Base-by-base conservation (phyloP, 2,888 invertebrate genomes). In the Acleris cristana region DNA sequence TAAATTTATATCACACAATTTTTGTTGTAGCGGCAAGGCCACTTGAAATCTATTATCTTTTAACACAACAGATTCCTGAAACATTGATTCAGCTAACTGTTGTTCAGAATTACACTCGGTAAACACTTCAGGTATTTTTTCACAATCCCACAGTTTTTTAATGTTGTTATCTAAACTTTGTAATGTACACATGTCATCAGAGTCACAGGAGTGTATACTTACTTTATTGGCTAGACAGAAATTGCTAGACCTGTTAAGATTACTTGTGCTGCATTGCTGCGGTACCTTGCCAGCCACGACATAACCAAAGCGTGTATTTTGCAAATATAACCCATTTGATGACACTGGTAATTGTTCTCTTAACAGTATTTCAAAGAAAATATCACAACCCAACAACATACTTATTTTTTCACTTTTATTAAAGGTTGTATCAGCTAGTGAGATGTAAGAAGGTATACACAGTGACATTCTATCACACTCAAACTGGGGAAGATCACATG, bases 21-120 rank as follows among this genome's bases (percentile, higher is more conserved):
- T 59, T 34, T 52, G 21, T 30, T 68, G 60, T 19, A 68, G 19
- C n/a, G 68, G 68, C 23, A 68, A 52, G 7, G 19, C 60, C 16
- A 68, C 68, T 51, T 64, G 45, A 58, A 54, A 59, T 21, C 54
- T 59, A n/a, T 64, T 55, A 40, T 63, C 48, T 30, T 57, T 23
- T 30, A 58, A 23, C 3, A 58, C 44, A 6, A 59, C 54, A 34
- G 59, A 30, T 10, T 48, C 23, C 6, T 40, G 7, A 52, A 62
- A 63, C 12, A 54, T 64, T 26, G 56, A 16, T 52, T 68, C 62
- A 21, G 45, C 48, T 10, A 12, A 3, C 19, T 64, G 56, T 30
- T 34, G 34, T 21, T 65, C 59, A 40, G 51, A n/a, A 16, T 44
- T 23, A 21, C 45, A 14, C 21, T 66, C 66, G n/a, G 21, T n/a